Percentiles rank a stretch among this genome's conserved stretches.
Evolutionary conservation across 1,140 invertebrate species (phyloP).

Genomic region (Microvelia longipes): DNA sequence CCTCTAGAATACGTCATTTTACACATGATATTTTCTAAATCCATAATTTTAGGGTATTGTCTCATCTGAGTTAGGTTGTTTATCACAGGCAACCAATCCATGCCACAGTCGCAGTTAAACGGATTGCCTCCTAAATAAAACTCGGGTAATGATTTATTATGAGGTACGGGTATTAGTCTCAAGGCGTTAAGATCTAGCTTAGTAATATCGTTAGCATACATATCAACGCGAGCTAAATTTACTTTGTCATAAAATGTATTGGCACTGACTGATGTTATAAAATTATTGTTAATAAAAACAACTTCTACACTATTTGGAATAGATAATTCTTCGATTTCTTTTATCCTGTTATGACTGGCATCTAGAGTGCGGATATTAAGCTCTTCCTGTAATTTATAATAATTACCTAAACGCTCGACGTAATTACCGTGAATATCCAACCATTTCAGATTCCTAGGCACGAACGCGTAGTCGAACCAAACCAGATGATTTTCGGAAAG

Average conservation of each 20-base stretch:
- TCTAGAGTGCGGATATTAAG: slow-evolving; percentile 61
- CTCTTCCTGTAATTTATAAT: slow-evolving; percentile 65
- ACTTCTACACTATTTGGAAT: slow-evolving; percentile 80
- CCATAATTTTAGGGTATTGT: slow-evolving; percentile 71
- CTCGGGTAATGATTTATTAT: slow-evolving; percentile 54
- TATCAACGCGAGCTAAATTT: slow-evolving; percentile 68
- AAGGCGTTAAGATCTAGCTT: slow-evolving; percentile 66
- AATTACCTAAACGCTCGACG: slow-evolving; percentile 68
- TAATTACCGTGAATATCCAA: slow-evolving; percentile 76
- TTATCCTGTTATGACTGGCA: slow-evolving; percentile 72
- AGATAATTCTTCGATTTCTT: slow-evolving; percentile 55
- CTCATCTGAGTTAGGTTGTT: slow-evolving; percentile 64
- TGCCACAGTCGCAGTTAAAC: slow-evolving; percentile 78
- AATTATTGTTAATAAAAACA: slow-evolving; percentile 79
- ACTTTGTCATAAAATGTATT: slow-evolving; percentile 74
- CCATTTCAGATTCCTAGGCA: slow-evolving; percentile 75
- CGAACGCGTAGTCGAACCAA: slow-evolving; percentile 80
- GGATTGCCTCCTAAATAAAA: slow-evolving; percentile 79
- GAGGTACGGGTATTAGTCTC: slow-evolving; percentile 50
- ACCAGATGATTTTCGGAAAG: slow-evolving; percentile 79
- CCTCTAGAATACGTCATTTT: slow-evolving; percentile 58
- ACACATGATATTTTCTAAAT: slow-evolving; percentile 71
- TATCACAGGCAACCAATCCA: slow-evolving; percentile 79
- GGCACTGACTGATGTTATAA: slow-evolving; percentile 55
- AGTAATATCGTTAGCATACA: slow-evolving; percentile 72